A percentile compares a stretch with the other conserved stretches of the same genome.
Conservation (phyloP, 2,113 vertebrate genomes). For the Xiphophorus hellerii region DNA sequence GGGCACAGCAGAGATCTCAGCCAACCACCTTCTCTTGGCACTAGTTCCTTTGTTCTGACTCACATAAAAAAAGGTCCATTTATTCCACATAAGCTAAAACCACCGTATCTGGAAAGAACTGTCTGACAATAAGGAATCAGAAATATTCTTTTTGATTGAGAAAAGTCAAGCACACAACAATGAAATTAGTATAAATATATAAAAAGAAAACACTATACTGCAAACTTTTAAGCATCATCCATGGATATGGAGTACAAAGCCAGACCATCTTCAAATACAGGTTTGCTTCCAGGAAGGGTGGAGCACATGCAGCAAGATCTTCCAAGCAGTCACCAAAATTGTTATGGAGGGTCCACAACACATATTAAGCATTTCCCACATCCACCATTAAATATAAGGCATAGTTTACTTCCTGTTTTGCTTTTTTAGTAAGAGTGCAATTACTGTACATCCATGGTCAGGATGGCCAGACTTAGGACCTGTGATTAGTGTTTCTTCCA, state of each 20-base stretch:
- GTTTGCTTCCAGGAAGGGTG: constrained; percentile 62
- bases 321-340: constrained; percentile 66
- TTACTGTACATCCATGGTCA: constrained; percentile 46
- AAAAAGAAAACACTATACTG: neutral
- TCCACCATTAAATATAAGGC: constrained; percentile 55
- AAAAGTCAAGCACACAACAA: neutral
- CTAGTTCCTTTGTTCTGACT: constrained; percentile 57
- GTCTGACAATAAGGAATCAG: constrained; percentile 14
- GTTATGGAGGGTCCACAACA: constrained; percentile 37
- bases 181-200: neutral
- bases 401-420: constrained; percentile 28
- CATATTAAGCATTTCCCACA: constrained; percentile 51
- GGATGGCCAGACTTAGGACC: constrained; percentile 34
- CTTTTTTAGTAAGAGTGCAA: constrained; percentile 41
- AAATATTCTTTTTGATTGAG: neutral
- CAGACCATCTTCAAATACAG: constrained; percentile 46
- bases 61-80: constrained; percentile 39
- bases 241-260: neutral
- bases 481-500: constrained; percentile 54
- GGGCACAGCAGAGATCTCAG: constrained; percentile 27
- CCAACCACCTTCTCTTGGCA: constrained; percentile 55
- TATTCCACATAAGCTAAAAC: constrained; percentile 25
- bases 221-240: constrained; percentile 8
- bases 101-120: constrained; percentile 10
- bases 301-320: constrained; percentile 29